phyloP scores from a whole-genome alignment of 35 echinoderm and acorn worm genomes.

The Holothuria glaberrima region DNA sequence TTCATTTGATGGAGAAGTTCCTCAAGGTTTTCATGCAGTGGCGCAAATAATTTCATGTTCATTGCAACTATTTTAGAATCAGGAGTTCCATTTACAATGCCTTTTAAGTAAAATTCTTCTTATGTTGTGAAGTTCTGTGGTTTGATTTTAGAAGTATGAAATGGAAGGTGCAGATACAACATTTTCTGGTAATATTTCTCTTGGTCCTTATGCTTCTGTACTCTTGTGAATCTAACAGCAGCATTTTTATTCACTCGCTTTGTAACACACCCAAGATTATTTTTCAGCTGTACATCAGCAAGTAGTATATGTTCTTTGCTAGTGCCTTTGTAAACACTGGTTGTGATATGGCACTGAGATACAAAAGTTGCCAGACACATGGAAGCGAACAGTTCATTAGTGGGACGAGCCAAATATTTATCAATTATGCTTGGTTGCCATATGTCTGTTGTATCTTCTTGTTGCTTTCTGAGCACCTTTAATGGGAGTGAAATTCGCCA shows the following conservation, averaged over 20 bases:
- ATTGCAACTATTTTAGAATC: conserved; percentile 12
- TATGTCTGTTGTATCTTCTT: conserved; percentile 23
- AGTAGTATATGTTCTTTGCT: not conserved
- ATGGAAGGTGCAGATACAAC: not conserved
- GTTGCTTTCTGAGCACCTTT: not conserved
- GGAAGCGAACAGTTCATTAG: not conserved
- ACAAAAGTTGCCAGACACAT: conserved; percentile 40
- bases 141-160: not conserved
- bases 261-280: not conserved
- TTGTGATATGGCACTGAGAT: conserved; percentile 26
- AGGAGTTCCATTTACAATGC: not conserved
- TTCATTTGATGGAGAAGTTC: conserved; percentile 16
- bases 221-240: conserved; percentile 3
- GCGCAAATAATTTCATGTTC: conserved; percentile 38
- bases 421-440: conserved; percentile 29
- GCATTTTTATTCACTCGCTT: conserved; percentile 2
- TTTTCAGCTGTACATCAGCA: not conserved
- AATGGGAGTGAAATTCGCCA: conserved; percentile 23
- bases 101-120: conserved; percentile 11
- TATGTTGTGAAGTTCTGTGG: not conserved
- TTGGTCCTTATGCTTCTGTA: conserved; percentile 29
- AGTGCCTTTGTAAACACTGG: not conserved
- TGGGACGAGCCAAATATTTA: conserved; percentile 26
- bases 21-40: conserved; percentile 22
- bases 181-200: conserved; percentile 22